phyloP scores from a whole-genome alignment of 2,113 vertebrate species.

The Antechinus stuartii region DNA sequence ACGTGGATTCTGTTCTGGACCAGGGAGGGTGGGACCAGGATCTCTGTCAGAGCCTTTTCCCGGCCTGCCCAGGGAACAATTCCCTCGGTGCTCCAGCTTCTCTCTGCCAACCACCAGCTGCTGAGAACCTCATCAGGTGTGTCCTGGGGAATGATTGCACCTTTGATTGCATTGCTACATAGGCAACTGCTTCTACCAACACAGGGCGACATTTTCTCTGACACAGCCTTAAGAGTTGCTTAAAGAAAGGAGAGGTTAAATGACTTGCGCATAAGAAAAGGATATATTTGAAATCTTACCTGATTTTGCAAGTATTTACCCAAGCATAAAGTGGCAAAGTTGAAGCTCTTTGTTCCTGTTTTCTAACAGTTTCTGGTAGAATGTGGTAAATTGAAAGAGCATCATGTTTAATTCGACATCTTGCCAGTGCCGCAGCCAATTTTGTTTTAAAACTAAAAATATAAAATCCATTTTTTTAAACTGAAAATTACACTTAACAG shows the following conservation, averaged over 20 bases:
- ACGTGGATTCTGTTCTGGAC: too few species aligned
- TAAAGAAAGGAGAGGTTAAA: background rate
- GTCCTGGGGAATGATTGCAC: background rate
- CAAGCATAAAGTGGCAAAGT: constrained; percentile 89
- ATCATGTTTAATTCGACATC: constrained; percentile 91
- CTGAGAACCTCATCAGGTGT: too few species aligned
- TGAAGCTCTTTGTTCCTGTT: constrained; percentile 87
- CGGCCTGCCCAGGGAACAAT: too few species aligned
- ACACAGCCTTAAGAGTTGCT: background rate
- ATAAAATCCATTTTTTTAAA: constrained; percentile 49
- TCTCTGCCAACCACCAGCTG: too few species aligned
- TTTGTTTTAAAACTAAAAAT: constrained; percentile 90
- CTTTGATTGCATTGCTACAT: background rate
- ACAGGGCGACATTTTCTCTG: background rate
- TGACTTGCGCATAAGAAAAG: background rate
- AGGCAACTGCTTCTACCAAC: background rate
- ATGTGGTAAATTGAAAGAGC: constrained; percentile 88
- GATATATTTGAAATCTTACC: constrained; percentile 81
- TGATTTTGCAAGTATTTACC: constrained; percentile 91
- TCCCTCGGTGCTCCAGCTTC: too few species aligned
- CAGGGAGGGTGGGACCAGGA: too few species aligned
- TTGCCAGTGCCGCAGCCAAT: constrained; percentile 92
- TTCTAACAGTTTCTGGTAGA: constrained; percentile 88
- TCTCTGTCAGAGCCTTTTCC: too few species aligned
- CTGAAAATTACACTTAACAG: constrained; percentile 38